Conservation (phyloP, 2,797 vertebrate species). For the Melanotaenia nigrans region DNA sequence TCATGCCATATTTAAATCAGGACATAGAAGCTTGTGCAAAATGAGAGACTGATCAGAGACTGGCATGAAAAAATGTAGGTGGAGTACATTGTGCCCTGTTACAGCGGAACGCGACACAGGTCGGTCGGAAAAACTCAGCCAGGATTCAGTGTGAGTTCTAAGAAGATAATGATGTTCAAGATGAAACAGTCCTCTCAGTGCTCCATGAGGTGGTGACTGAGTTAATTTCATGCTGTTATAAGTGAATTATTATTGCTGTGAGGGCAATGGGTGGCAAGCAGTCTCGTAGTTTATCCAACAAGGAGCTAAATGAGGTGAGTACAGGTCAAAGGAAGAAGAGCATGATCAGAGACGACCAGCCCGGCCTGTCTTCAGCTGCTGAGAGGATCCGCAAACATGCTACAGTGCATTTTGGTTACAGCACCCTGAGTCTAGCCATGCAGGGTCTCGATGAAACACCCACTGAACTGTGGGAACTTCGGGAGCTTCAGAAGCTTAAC, state of each 20-base stretch:
- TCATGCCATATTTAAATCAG: conserved; percentile 56
- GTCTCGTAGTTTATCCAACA: conserved; percentile 75
- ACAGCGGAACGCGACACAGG: conserved; percentile 50
- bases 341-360: conserved; percentile 68
- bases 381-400: conserved; percentile 81
- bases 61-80: not conserved
- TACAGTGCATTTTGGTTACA: conserved; percentile 81
- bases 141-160: conserved; percentile 34
- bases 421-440: conserved; percentile 90
- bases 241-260: conserved; percentile 18
- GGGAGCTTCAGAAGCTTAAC: conserved; percentile 92
- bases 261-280: conserved; percentile 85
- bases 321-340: conserved; percentile 53
- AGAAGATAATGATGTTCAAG: conserved; percentile 44
- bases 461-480: conserved; percentile 89
- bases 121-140: conserved; percentile 24
- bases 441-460: conserved; percentile 86
- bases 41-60: not conserved
- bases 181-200: conserved; percentile 22
- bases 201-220: conserved; percentile 21
- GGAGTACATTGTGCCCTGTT: conserved; percentile 60
- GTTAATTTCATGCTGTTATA: conserved; percentile 24
- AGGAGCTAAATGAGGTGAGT: conserved; percentile 68
- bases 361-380: conserved; percentile 73
- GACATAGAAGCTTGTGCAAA: conserved; percentile 36